Evolutionary conservation across 1,140 invertebrate species (phyloP), one percentile per base, ranked within the genome.

Genomic region (Chelonus insularis): DNA sequence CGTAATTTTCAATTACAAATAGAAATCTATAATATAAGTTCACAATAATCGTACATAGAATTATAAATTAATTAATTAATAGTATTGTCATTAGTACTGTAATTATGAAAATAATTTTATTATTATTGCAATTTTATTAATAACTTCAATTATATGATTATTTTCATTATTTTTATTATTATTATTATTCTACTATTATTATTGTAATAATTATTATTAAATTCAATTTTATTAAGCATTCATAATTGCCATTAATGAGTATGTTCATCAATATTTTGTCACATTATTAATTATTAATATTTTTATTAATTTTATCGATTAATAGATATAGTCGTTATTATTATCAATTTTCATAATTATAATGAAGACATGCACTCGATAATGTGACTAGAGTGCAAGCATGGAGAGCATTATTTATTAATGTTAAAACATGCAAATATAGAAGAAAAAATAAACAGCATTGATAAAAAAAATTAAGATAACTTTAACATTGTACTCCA

Each of bases 141-240:
- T 74, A 71, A n/a, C n/a, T n/a, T n/a, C n/a, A n/a, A n/a, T n/a
- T n/a, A n/a, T n/a, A n/a, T n/a, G n/a, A n/a, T n/a, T n/a, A 74
- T 65, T 39, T 75, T 76, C 68, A 72, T 70, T 70, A 75, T 70
- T 71, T 76, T 68, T 68, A 68, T 64, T 60, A 66, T 66, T 70
- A 69, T 70, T 70, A 68, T 66, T 66, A 71, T 66, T 65, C 68
- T 66, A 65, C 67, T 55, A 62, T 65, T 63, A 67, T 64, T 62
- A 69, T 67, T 61, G 52, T 68, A 67, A 69, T 69, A 60, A 59
- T 64, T 37, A 58, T 58, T 52, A 37, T 55, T 60, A 39, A 64
- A 56, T 61, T 25, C 52, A 48, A 47, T 48, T 51, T 16, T 41
- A 11, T 41, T 32, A 20, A 45, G 23, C 54, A 21, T 41, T 18